Evolutionary conservation across 2,888 invertebrate genomes (phyloP), one percentile per base, ranked within the genome.

Genomic region (Coelopa pilipes): DNA sequence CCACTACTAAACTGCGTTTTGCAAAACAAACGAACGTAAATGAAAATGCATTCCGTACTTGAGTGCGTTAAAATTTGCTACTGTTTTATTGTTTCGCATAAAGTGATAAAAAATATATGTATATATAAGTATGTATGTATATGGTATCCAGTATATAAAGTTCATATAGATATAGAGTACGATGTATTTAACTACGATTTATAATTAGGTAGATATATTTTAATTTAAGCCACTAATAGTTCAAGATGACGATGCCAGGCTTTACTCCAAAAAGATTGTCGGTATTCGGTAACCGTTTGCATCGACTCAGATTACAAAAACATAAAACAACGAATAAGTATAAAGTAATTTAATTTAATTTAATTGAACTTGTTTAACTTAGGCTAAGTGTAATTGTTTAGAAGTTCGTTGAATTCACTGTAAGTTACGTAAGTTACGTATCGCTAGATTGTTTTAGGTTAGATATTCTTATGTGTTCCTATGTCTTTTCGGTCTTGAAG

Each of bases 401-500:
- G 17, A 46, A 65, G 46, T 17, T 34, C 46, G 15, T 45, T 46
- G 34, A 65, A 65, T 45, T 34, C 46, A 45, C 17, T 65, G 34
- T 65, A 65, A 45, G 49, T 71, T 68, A 47, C n/a, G 34, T 34
- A 34, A 34, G 34, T 34, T 34, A 34, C 34, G 34, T 34, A 4
- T 4, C 7, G 2, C 34, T 34, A 34, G 34, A 34, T 34, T 34
- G 34, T 4, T 34, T 34, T 34, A 34, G 34, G 34, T 62, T 53
- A 72, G 17, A 60, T 49, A 82, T 82, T 81, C 82, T 83, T 81
- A 81, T 80, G 80, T 80, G 80, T 79, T 79, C 73, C 82, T 84
- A 83, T 83, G 83, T 83, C 83, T 83, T 84, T 83, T 80, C 78
- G 81, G 80, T 82, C 47, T 47, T 73, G 53, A 13, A n/a, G 60